These are phyloP conservation scores for Natrix natrix DNA, from an alignment of 2,797 vertebrate genomes.

Conservation along the genomic window DNA sequence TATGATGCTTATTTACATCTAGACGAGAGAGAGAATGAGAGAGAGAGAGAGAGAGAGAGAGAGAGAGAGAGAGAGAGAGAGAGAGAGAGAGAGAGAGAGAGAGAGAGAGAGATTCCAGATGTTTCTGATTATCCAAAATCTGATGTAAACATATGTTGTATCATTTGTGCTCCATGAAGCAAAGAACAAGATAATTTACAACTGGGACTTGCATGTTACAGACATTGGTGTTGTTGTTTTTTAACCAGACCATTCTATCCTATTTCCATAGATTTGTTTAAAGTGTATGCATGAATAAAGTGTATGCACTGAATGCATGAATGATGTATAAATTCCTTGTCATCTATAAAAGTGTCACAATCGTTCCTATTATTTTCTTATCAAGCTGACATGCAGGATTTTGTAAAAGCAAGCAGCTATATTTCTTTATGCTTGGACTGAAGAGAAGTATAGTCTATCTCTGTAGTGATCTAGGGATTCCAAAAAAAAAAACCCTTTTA, in stretches of 20 bases:
- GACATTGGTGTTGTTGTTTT: not conserved
- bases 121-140: not conserved
- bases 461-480: not conserved
- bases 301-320: not conserved
- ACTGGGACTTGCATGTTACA: not conserved
- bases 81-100: not conserved
- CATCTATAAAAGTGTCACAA: not conserved
- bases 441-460: not conserved
- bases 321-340: not conserved
- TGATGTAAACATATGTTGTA: not conserved
- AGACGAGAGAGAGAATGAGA: not conserved
- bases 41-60: not conserved
- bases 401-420: not conserved
- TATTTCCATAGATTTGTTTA: not conserved
- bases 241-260: not conserved
- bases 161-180: not conserved
- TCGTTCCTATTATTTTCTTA: not conserved
- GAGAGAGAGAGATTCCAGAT: not conserved
- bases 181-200: not conserved
- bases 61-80: not conserved
- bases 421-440: not conserved
- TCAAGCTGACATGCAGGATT: not conserved
- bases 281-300: not conserved
- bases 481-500: not conserved
- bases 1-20: not conserved